Evolutionary conservation across 1,140 invertebrate genomes (phyloP).

Genomic region (Tetragnatha versicolor): DNA sequence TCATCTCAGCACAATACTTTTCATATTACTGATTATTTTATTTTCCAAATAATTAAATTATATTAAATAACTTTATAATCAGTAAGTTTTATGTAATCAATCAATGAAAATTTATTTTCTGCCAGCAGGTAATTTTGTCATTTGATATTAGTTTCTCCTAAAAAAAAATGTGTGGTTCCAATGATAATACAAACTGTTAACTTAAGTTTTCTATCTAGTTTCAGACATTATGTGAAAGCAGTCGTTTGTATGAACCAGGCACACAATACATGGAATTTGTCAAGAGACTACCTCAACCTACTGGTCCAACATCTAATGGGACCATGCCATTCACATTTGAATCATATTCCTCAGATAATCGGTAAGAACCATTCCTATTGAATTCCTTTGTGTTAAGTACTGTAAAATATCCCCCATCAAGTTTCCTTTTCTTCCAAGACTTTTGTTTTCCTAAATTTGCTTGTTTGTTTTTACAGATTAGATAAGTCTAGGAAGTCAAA

Average conservation of each 20-base stretch:
- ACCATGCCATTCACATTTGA: conserved; percentile 66
- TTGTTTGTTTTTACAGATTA: conserved; percentile 32
- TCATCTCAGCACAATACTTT: neutral
- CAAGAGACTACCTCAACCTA: conserved; percentile 62
- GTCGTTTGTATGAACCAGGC: conserved; percentile 68
- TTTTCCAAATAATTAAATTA: neutral
- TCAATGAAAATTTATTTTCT: neutral
- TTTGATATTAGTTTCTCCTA: neutral
- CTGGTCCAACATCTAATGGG: conserved; percentile 34
- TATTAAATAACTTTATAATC: no score
- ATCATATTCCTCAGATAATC: conserved; percentile 61
- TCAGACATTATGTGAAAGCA: conserved; percentile 68
- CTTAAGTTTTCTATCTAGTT: conserved; percentile 62
- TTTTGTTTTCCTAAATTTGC: neutral
- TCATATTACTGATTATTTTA: neutral
- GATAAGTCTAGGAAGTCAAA: conserved; percentile 47
- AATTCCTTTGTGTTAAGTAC: neutral
- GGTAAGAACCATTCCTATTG: conserved; percentile 14
- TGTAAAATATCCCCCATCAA: neutral
- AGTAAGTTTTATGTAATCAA: neutral
- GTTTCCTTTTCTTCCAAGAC: neutral
- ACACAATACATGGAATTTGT: conserved; percentile 69
- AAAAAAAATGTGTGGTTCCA: no score
- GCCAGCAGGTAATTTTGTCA: neutral
- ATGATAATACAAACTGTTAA: conserved; percentile 1